Base-by-base conservation (phyloP, 1,140 invertebrate genomes). In the Anoplophora glabripennis region DNA sequence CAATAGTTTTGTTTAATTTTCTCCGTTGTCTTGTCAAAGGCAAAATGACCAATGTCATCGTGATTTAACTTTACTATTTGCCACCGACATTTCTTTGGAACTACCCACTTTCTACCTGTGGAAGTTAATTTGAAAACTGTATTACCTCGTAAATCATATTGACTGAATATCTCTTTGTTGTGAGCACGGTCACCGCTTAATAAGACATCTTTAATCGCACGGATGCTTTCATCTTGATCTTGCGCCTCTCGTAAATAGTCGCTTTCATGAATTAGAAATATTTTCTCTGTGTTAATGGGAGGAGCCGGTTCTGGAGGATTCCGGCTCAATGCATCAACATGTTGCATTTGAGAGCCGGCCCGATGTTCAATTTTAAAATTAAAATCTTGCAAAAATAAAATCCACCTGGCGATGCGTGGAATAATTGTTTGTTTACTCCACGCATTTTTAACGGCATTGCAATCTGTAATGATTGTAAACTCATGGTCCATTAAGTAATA, bases 31-130 rank as follows among this genome's bases (percentile, higher is more conserved):
- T 72, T 74, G 4, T 73, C 70, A 15, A 69, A 58, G 0, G 66
- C 67, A 33, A 63, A 75, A 49, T 75, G 72, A 1, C 72, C 70
- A 3, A 69, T 48, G 33, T 72, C 63, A 37, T 74, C 72, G 56
- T 76, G 72, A 44, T 65, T 67, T 41, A 53, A 44, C 48, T 67
- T 57, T 21, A 74, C 48, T 11, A 75, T 56, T 28, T 72, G 66
- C 44, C 63, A 68, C 10, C 71, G 45, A 4, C 68, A 58, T 7
- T 65, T 62, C 59, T 59, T 58, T 0, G 73, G 74, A 10, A 75
- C 71, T 0, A 72, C 46, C 69, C 69, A 76, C 34, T 56, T 61
- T 14, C 65, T 51, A 21, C 67, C 67, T 7, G 63, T 55, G 7
- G 45, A 53, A 7, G 70, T 52, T 15, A 66, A 55, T 4, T 66